phyloP scores from a whole-genome alignment of 2,797 vertebrate genomes.

The Macroramphosus scolopax region DNA sequence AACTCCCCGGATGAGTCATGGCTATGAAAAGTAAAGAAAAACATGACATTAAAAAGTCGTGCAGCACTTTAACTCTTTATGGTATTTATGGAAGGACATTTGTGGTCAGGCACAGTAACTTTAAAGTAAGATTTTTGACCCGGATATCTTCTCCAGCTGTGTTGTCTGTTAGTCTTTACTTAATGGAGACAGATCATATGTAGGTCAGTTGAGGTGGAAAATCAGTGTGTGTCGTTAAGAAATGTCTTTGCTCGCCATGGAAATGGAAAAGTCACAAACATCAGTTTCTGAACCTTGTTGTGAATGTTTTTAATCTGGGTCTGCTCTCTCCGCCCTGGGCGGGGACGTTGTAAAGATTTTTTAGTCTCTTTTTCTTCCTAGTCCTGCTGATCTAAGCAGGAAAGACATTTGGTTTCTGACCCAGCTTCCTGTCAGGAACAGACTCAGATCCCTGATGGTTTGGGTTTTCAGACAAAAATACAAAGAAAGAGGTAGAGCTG shows the following conservation, averaged over 20 bases:
- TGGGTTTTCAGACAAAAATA: constrained; percentile 31
- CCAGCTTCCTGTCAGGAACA: constrained; percentile 76
- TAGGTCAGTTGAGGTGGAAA: background rate
- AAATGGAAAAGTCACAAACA: background rate
- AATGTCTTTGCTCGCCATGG: background rate
- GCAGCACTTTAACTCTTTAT: background rate
- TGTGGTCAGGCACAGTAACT: too few species aligned
- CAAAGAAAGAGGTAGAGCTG: too few species aligned
- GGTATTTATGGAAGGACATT: too few species aligned
- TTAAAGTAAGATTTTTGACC: too few species aligned
- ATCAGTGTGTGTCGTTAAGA: too few species aligned
- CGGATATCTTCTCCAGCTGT: constrained; percentile 27
- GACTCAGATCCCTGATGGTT: constrained; percentile 55
- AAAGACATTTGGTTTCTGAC: constrained; percentile 73
- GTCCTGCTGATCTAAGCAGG: constrained; percentile 78
- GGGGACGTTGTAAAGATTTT: constrained; percentile 45
- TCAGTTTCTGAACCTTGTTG: too few species aligned
- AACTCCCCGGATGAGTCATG: constrained; percentile 19
- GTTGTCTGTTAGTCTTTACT: constrained; percentile 12
- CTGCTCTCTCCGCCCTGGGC: constrained; percentile 49
- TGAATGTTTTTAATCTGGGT: constrained; percentile 58
- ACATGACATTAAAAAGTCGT: background rate
- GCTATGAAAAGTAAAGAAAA: constrained; percentile 1
- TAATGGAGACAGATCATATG: too few species aligned
- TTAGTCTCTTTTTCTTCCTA: constrained; percentile 47